A percentile compares a stretch with the other conserved stretches of the same genome.
phyloP scores from a whole-genome alignment of 2,113 vertebrate species.

The Rhipidura dahli region DNA sequence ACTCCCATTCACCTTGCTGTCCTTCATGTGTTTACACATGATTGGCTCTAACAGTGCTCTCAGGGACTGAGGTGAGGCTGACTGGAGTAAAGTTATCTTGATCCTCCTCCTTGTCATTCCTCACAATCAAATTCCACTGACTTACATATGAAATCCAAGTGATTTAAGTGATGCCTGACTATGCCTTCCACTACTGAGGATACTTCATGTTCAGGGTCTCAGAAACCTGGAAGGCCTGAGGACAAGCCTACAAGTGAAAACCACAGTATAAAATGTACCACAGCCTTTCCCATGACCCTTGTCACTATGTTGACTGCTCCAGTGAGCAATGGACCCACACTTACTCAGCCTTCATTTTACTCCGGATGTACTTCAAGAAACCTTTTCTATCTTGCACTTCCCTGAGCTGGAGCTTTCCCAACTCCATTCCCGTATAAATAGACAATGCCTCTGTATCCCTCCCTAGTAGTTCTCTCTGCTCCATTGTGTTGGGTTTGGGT shows the following conservation, averaged over 20 bases:
- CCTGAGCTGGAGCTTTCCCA: not conserved
- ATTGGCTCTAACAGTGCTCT: not conserved
- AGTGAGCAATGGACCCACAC: not conserved
- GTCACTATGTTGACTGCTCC: rapidly evolving
- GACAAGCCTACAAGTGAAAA: not conserved
- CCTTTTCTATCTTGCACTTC: not conserved
- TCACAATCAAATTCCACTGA: not conserved
- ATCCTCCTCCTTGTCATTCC: not conserved
- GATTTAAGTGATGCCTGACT: not conserved
- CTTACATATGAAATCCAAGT: not conserved
- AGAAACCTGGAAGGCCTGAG: not conserved
- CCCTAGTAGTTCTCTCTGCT: not conserved
- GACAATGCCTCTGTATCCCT: not conserved
- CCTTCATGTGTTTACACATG: not conserved
- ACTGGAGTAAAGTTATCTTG: not conserved
- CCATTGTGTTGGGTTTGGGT: not conserved
- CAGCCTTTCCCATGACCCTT: not conserved
- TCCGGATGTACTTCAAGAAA: not conserved
- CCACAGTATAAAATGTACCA: not conserved
- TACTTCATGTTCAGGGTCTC: not conserved
- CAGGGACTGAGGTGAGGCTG: not conserved
- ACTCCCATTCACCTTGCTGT: not conserved
- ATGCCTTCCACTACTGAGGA: not conserved
- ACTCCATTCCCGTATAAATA: not conserved
- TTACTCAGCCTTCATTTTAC: not conserved